phyloP scores from a whole-genome alignment of 2,888 invertebrate genomes.

The Dugesia japonica region DNA sequence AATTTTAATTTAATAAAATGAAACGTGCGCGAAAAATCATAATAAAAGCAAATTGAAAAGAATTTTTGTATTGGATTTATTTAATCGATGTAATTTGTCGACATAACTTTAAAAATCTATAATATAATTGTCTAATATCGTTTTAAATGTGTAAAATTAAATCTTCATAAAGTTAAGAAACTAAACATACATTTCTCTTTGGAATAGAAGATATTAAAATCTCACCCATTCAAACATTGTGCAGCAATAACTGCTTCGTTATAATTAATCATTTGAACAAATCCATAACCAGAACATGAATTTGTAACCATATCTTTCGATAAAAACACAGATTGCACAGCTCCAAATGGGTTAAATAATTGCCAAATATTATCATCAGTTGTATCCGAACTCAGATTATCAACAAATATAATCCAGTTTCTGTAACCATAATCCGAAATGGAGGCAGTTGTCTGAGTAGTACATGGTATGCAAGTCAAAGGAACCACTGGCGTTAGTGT shows the following conservation, averaged over 20 bases:
- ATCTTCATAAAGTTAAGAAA: too few species aligned
- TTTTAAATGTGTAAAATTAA: too few species aligned
- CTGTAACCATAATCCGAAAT: constrained; percentile 47
- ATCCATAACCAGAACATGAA: constrained; percentile 93
- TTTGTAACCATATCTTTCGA: constrained; percentile 82
- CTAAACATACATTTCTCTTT: constrained; percentile 83
- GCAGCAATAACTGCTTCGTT: constrained; percentile 88
- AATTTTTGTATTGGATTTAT: too few species aligned
- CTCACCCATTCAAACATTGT: constrained; percentile 80
- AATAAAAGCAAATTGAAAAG: too few species aligned
- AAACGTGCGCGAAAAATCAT: too few species aligned
- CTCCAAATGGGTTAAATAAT: constrained; percentile 86
- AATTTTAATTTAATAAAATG: too few species aligned
- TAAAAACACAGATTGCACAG: constrained; percentile 87
- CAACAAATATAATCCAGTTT: constrained; percentile 80
- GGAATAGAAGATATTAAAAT: too few species aligned
- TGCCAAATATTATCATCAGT: constrained; percentile 80
- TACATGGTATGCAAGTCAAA: not conserved
- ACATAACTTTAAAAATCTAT: too few species aligned
- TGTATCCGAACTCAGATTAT: constrained; percentile 74
- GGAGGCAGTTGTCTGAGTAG: not conserved
- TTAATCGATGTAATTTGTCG: too few species aligned
- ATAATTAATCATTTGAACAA: constrained; percentile 93
- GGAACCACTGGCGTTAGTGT: not conserved
- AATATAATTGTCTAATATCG: too few species aligned